These are phyloP conservation scores for Cheilinus undulatus DNA, from an alignment of 2,113 vertebrate genomes.

Conservation along the genomic window DNA sequence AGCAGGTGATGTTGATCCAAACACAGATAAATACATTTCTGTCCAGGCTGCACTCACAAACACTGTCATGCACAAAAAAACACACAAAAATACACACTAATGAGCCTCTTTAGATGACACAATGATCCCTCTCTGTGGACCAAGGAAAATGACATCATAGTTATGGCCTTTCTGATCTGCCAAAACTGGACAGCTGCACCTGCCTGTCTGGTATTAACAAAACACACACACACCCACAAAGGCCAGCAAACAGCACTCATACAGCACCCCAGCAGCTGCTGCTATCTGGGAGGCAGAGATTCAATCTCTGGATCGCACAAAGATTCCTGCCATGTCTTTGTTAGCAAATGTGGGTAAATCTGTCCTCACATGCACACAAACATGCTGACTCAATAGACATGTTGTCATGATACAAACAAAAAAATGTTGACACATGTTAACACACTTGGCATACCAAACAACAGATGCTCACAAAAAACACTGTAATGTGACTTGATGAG, in stretches of 20 bases:
- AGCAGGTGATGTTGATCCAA: constrained; percentile 12
- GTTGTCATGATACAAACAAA: constrained; percentile 7
- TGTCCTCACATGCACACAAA: constrained; percentile 45
- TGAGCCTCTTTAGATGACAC: constrained; percentile 43
- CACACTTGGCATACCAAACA: constrained; percentile 5
- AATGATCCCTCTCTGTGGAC: constrained; percentile 44
- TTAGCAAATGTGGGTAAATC: constrained; percentile 47
- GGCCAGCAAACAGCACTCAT: background rate
- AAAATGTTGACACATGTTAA: constrained; percentile 7
- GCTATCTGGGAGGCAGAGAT: constrained; percentile 26
- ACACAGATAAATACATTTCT: background rate
- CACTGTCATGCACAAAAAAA: constrained; percentile 16
- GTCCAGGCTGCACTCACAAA: constrained; percentile 5
- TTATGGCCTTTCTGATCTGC: constrained; percentile 47
- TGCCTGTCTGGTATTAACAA: constrained; percentile 44
- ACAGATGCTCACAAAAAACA: background rate
- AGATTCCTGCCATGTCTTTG: constrained; percentile 44
- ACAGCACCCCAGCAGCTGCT: constrained; percentile 65
- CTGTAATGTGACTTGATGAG: background rate
- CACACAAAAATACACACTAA: constrained; percentile 29
- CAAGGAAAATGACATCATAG: constrained; percentile 63
- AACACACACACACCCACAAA: constrained; percentile 34
- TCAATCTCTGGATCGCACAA: constrained; percentile 21
- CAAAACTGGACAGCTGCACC: constrained; percentile 74
- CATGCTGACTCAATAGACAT: constrained; percentile 23